Evolutionary conservation across 1,140 invertebrate species (phyloP).

Genomic region (Mycetomoellerius zeteki): DNA sequence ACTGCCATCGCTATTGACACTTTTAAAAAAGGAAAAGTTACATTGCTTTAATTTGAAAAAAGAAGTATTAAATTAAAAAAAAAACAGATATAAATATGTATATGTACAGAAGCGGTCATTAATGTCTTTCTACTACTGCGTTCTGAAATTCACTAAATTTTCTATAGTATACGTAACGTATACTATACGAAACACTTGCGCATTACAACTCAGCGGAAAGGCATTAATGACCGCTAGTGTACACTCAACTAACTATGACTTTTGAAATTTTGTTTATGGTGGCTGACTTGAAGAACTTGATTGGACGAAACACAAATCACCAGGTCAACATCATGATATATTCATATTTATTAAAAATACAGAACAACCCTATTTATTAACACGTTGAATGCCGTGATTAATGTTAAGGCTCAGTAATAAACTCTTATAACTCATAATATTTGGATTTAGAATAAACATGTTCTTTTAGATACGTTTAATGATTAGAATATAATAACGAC

Average conservation of each 20-base stretch:
- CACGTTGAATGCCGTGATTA: constrained; percentile 35
- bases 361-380: constrained; percentile 3
- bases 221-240: too few species aligned
- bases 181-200: too few species aligned
- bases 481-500: background rate
- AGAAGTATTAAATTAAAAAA: background rate
- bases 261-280: constrained; percentile 64
- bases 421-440: background rate
- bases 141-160: too few species aligned
- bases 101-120: too few species aligned
- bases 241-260: constrained; percentile 66
- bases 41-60: background rate
- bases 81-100: background rate
- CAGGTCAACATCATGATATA: constrained; percentile 23
- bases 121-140: too few species aligned
- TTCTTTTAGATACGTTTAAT: background rate
- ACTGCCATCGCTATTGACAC: constrained; percentile 72
- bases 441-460: background rate
- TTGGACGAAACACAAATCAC: background rate
- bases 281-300: constrained; percentile 10
- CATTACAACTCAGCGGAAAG: too few species aligned
- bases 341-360: background rate
- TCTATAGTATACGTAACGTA: too few species aligned
- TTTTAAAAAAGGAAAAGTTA: background rate
- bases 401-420: background rate